Percentiles rank a stretch among this genome's conserved stretches.
phyloP scores from a whole-genome alignment of 2,888 invertebrate species.

The Ormyrus rosae region DNA sequence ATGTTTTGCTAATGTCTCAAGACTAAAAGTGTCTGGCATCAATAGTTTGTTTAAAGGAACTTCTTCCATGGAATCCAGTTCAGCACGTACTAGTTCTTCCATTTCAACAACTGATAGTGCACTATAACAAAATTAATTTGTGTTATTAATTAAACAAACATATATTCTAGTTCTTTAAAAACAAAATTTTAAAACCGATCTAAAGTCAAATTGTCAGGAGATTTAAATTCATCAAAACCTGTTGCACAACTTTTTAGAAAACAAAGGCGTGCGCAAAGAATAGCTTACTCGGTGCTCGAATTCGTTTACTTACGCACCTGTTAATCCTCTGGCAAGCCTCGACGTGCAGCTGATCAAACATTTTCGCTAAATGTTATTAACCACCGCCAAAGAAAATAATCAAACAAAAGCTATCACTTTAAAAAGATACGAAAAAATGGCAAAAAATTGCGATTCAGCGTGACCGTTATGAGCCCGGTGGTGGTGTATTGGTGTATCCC shows the following conservation, averaged over 20 bases:
- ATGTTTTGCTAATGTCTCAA: slow-evolving; percentile 64
- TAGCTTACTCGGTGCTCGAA: background rate
- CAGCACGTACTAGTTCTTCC: slow-evolving; percentile 59
- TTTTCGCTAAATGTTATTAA: slow-evolving; percentile 47
- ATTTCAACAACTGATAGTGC: slow-evolving; percentile 59
- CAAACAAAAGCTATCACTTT: background rate
- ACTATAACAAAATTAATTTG: slow-evolving; percentile 52
- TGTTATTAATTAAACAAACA: background rate
- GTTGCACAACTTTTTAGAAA: background rate
- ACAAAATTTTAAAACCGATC: background rate
- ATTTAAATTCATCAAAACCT: background rate
- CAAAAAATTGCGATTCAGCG: background rate
- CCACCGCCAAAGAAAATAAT: slow-evolving; percentile 4
- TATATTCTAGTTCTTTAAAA: background rate
- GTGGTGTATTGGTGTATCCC: background rate
- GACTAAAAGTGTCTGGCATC: slow-evolving; percentile 58
- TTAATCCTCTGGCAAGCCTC: slow-evolving; percentile 70
- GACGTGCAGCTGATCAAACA: slow-evolving; percentile 63
- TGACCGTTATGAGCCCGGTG: slow-evolving; percentile 8
- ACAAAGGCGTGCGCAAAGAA: background rate
- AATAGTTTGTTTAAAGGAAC: slow-evolving; percentile 61
- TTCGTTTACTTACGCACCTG: slow-evolving; percentile 64
- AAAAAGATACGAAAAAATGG: background rate
- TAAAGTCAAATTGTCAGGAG: background rate
- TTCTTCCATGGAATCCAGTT: slow-evolving; percentile 59